A percentile compares a stretch with the other conserved stretches of the same genome.
Conservation (phyloP, 2,113 vertebrate genomes). For the Triplophysa tibetana region DNA sequence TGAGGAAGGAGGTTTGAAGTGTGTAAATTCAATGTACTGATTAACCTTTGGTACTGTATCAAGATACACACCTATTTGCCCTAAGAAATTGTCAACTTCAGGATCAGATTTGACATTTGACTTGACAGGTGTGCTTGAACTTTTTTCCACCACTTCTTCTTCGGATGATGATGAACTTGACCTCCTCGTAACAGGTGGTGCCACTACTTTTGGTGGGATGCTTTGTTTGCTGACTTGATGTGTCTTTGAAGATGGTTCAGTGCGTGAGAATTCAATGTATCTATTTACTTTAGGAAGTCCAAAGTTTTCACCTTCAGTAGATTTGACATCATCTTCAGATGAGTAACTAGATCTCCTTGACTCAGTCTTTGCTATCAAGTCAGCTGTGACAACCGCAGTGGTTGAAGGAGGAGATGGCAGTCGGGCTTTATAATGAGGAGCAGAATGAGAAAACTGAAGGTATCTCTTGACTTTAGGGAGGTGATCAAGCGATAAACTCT, state of each 20-base stretch:
- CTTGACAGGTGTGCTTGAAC: too few species aligned
- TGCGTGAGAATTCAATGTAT: conserved; percentile 32
- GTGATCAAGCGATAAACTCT: conserved; percentile 24
- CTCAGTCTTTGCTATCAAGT: not conserved
- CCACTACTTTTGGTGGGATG: not conserved
- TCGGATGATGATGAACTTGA: conserved; percentile 3
- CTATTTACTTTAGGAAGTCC: conserved; percentile 31
- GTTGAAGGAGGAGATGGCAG: not conserved
- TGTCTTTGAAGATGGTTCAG: not conserved
- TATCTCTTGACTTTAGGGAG: conserved; percentile 42
- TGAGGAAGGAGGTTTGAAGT: too few species aligned
- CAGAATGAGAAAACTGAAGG: conserved; percentile 42
- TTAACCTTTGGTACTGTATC: too few species aligned
- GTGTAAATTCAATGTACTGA: too few species aligned
- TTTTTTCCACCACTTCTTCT: not conserved
- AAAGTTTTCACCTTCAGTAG: not conserved
- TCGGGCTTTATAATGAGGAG: not conserved
- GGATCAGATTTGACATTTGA: not conserved
- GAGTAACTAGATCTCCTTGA: conserved; percentile 21
- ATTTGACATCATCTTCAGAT: conserved; percentile 7
- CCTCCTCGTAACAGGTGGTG: not conserved
- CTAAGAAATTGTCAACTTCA: not conserved
- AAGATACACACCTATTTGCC: not conserved
- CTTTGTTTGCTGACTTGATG: not conserved
- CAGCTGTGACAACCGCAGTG: not conserved